Percentiles rank a stretch among this genome's conserved stretches.
Conservation (phyloP, 2,797 vertebrate species). For the Sciurus carolinensis region DNA sequence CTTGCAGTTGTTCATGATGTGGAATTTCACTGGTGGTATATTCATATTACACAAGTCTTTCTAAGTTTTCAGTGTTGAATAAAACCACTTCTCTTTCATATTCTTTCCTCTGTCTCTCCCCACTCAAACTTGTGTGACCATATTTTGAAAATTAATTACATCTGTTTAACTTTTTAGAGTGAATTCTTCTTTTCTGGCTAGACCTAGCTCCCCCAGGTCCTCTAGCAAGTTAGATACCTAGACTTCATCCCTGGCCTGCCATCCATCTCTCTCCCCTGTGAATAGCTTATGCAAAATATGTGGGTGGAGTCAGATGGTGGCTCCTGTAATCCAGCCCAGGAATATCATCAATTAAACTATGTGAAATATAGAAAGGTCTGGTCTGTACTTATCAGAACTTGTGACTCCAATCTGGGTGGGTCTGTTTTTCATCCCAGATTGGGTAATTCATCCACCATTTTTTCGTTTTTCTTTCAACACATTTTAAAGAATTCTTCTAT, state of each 20-base stretch:
- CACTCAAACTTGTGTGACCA: not conserved
- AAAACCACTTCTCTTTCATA: not conserved
- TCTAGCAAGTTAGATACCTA: not conserved
- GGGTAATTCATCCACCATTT: not conserved
- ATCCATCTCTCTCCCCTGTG: not conserved
- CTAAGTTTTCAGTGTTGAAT: not conserved
- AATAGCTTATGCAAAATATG: not conserved
- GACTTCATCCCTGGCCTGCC: no score
- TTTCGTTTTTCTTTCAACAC: not conserved
- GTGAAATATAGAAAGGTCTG: not conserved
- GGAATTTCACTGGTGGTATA: no score
- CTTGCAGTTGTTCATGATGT: no score
- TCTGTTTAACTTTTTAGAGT: not conserved
- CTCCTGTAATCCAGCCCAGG: not conserved
- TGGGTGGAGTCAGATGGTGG: not conserved
- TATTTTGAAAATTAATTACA: not conserved
- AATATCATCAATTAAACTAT: not conserved
- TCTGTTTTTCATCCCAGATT: not conserved
- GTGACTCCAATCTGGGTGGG: no score
- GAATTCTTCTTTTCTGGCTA: not conserved
- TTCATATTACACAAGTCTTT: not conserved
- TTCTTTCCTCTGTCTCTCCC: not conserved
- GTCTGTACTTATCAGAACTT: not conserved
- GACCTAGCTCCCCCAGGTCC: no score
- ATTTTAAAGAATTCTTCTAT: constrained; percentile 34